phyloP scores from a whole-genome alignment of 2,113 vertebrate genomes.

The Phylloscopus trochiloides region DNA sequence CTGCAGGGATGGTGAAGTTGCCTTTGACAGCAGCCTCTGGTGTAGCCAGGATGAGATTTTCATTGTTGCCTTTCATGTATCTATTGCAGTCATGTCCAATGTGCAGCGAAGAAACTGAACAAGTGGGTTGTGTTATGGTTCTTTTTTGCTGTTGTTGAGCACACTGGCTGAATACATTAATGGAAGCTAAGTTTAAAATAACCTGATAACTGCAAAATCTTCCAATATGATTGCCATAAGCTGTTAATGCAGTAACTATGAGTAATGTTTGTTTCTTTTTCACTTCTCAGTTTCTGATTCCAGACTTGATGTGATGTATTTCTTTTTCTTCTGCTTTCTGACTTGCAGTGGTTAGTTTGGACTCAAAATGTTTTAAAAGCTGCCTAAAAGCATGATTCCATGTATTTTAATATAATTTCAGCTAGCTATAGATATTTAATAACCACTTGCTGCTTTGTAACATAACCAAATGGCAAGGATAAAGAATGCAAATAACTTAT shows the following conservation, averaged over 20 bases:
- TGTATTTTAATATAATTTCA: background rate
- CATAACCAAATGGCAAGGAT: background rate
- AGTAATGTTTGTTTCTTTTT: background rate
- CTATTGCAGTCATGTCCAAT: background rate
- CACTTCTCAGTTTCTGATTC: background rate
- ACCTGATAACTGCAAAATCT: background rate
- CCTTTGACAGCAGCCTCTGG: background rate
- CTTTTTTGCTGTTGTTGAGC: background rate
- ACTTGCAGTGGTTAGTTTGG: background rate
- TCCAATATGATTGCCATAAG: background rate
- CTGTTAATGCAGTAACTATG: background rate
- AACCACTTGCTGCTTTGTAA: background rate
- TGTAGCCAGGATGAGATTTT: background rate
- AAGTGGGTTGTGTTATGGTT: background rate
- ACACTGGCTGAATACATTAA: background rate
- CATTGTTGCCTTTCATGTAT: background rate
- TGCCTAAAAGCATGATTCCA: background rate
- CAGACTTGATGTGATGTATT: background rate
- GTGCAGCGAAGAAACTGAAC: background rate
- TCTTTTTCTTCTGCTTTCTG: background rate
- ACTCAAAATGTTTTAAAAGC: background rate
- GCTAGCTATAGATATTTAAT: background rate
- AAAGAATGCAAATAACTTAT: background rate
- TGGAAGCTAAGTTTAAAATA: background rate
- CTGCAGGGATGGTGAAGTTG: background rate